Conservation (phyloP, 2,888 invertebrate species). For the Folsomia candida region DNA sequence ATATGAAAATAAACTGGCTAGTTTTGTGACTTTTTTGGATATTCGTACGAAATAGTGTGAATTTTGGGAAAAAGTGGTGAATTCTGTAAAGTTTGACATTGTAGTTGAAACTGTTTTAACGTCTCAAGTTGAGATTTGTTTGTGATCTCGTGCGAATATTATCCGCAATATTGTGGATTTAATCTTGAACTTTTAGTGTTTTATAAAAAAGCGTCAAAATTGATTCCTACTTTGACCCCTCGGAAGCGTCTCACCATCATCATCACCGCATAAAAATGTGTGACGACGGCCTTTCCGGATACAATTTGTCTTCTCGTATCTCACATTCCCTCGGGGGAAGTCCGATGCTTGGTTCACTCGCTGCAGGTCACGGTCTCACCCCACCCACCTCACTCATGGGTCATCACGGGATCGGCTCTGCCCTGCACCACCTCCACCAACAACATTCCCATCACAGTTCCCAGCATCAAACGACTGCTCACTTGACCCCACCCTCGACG, state of each 20-base stretch:
- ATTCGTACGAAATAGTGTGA: too few species aligned
- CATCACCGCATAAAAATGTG: conserved; percentile 40
- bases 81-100: too few species aligned
- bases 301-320: conserved; percentile 41
- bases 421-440: conserved; percentile 45
- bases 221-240: not conserved
- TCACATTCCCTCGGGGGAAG: conserved; percentile 44
- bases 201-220: not conserved
- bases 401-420: conserved; percentile 43
- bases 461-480: conserved; percentile 37
- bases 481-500: conserved; percentile 49
- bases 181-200: too few species aligned
- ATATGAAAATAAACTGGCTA: too few species aligned
- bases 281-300: conserved; percentile 46
- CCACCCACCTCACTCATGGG: conserved; percentile 46
- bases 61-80: too few species aligned
- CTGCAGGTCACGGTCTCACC: conserved; percentile 39
- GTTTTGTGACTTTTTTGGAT: too few species aligned
- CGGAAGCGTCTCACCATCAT: not conserved
- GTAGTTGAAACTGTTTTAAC: too few species aligned
- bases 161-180: too few species aligned
- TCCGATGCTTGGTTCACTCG: conserved; percentile 47
- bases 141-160: too few species aligned
- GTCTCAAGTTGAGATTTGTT: too few species aligned
- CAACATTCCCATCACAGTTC: conserved; percentile 42